Percentiles rank a stretch among this genome's conserved stretches.
Evolutionary conservation across 2,113 vertebrate genomes (phyloP).

Genomic region (Anolis sagrei): DNA sequence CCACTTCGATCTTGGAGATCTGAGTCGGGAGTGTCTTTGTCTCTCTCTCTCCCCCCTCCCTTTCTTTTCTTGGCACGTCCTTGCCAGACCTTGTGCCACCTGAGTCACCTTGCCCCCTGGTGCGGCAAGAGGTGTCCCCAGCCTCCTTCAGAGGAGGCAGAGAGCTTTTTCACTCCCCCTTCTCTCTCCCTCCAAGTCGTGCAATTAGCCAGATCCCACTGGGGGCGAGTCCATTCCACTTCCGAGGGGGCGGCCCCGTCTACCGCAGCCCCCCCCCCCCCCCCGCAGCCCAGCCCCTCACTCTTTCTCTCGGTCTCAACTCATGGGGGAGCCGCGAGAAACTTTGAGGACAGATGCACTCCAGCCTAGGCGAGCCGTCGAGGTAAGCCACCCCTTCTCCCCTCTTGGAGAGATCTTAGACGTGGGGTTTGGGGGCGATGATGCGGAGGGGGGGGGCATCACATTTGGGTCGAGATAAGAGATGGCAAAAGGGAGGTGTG

Average conservation of each 20-base stretch:
- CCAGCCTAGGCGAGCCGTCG: neutral
- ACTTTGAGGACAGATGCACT: conserved; percentile 62
- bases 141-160: neutral
- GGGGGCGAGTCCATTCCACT: neutral
- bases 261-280: conserved; percentile 37
- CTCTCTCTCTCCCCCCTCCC: neutral
- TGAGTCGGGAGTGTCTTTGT: too few species aligned
- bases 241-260: conserved; percentile 21
- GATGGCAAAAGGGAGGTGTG: neutral
- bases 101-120: conserved; percentile 20
- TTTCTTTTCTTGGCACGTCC: neutral
- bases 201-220: conserved; percentile 28
- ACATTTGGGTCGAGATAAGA: too few species aligned
- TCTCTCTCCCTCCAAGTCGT: neutral
- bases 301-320: neutral
- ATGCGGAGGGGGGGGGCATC: neutral
- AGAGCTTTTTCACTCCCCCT: neutral
- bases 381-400: conserved; percentile 42
- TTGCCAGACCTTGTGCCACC: neutral
- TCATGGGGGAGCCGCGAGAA: conserved; percentile 48
- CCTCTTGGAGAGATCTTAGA: neutral
- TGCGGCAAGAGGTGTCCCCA: neutral
- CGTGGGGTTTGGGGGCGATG: too few species aligned
- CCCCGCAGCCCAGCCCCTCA: conserved; percentile 11
- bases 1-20: too few species aligned